These are phyloP conservation scores for Acyrthosiphon pisum DNA, from an alignment of 1,140 invertebrate genomes.

Conservation along the genomic window DNA sequence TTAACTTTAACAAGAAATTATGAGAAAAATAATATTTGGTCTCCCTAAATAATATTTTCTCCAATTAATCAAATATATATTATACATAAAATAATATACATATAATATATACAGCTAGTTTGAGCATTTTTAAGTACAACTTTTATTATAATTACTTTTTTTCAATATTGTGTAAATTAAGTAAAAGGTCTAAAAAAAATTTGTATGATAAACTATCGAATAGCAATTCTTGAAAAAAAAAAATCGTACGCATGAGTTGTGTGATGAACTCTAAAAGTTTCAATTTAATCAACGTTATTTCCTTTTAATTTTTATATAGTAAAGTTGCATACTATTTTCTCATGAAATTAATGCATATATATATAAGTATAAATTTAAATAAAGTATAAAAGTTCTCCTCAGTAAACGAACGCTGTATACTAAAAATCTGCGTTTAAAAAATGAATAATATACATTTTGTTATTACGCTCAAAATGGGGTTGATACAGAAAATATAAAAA, in stretches of 20 bases:
- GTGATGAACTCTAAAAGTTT: constrained; percentile 39
- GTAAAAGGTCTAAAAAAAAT: constrained; percentile 19
- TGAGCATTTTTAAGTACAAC: neutral
- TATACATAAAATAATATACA: neutral
- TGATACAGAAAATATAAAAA: neutral
- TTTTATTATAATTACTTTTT: constrained; percentile 44
- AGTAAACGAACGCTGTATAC: neutral
- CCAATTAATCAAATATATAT: constrained; percentile 14
- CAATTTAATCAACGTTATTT: constrained; percentile 37
- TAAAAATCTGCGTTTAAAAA: neutral
- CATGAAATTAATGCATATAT: neutral
- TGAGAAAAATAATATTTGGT: neutral
- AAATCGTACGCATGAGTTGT: constrained; percentile 38
- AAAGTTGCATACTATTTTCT: neutral
- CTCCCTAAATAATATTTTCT: neutral
- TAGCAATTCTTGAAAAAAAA: constrained; percentile 9
- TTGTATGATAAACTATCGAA: neutral
- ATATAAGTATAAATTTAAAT: constrained; percentile 31
- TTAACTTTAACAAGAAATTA: neutral
- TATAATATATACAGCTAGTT: neutral
- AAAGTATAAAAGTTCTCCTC: constrained; percentile 14
- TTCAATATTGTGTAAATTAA: constrained; percentile 8
- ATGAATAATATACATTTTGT: constrained; percentile 8
- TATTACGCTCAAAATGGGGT: neutral
- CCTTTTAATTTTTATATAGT: constrained; percentile 23